Evolutionary conservation across 2,797 vertebrate species (phyloP).

Genomic region (Ciconia nigra): DNA sequence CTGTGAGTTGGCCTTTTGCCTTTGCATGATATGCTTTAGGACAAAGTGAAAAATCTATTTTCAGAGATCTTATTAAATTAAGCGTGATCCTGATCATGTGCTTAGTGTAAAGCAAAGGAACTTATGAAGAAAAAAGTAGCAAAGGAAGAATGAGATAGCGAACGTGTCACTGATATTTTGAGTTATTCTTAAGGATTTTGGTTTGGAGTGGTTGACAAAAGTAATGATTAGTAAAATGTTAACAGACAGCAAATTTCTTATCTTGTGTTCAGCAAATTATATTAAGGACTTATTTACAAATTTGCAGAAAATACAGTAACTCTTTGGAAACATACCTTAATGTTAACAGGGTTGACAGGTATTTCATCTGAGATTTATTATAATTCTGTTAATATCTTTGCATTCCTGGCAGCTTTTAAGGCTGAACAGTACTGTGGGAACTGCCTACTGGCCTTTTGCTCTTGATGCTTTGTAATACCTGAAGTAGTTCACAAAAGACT

Average conservation of each 20-base stretch:
- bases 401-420: neutral
- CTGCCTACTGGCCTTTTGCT: neutral
- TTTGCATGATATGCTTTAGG: neutral
- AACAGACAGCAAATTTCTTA: neutral
- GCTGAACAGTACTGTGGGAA: neutral
- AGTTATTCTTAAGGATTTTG: neutral
- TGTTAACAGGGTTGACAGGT: neutral
- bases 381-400: neutral
- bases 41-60: neutral
- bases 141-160: neutral
- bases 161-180: accelerated
- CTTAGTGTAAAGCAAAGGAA: neutral
- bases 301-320: neutral
- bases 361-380: neutral
- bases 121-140: neutral
- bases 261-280: neutral
- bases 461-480: neutral
- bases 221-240: neutral
- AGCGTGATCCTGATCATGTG: neutral
- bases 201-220: neutral
- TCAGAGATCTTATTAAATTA: neutral
- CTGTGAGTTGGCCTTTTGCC: neutral
- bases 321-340: neutral
- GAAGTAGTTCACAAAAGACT: neutral
- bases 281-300: neutral